Conservation (phyloP, 2,888 invertebrate species). For the Orchesella flavescens region DNA sequence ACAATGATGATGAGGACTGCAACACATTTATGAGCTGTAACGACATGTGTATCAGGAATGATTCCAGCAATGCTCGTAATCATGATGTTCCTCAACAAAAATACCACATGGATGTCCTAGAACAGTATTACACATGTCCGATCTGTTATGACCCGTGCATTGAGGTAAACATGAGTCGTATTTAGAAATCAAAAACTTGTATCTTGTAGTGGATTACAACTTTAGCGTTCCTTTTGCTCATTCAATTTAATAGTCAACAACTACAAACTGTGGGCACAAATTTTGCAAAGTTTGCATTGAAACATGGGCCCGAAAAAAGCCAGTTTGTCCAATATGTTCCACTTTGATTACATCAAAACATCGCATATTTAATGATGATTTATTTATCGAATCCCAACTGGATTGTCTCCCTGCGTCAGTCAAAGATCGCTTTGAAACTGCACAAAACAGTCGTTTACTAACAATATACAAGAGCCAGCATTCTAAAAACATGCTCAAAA, state of each 20-base stretch:
- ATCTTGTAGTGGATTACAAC: background rate
- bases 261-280: constrained; percentile 58
- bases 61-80: background rate
- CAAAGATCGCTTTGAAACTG: constrained; percentile 15
- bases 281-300: constrained; percentile 52
- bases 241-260: constrained; percentile 33
- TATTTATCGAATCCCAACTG: constrained; percentile 46
- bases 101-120: constrained; percentile 7
- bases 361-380: constrained; percentile 50
- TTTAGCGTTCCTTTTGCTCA: background rate
- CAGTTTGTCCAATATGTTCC: constrained; percentile 54
- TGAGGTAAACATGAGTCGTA: constrained; percentile 26
- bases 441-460: constrained; percentile 14
- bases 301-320: constrained; percentile 29
- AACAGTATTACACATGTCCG: constrained; percentile 35
- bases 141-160: constrained; percentile 48
- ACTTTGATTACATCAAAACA: constrained; percentile 30
- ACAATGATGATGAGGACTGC: background rate
- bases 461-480: background rate
- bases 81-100: background rate
- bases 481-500: constrained; percentile 26
- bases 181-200: background rate
- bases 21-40: background rate
- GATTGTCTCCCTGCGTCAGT: background rate
- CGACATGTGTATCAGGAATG: background rate